phyloP scores from a whole-genome alignment of 2,797 vertebrate genomes.

The Squalus acanthias region DNA sequence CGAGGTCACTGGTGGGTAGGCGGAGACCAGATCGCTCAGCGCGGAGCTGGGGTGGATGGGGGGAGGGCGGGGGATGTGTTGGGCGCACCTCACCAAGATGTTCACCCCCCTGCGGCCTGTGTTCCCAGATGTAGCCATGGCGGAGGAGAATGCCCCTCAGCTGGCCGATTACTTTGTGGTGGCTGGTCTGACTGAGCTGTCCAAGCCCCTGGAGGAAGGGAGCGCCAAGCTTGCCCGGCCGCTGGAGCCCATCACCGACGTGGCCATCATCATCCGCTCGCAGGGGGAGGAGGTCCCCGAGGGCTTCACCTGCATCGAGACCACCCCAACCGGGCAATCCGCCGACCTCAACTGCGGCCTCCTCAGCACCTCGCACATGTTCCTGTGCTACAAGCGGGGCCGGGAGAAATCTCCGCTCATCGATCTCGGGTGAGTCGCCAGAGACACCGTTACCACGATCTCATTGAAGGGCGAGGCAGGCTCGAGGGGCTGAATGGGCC shows the following conservation, averaged over 20 bases:
- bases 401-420: conserved; percentile 79
- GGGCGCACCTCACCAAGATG: too few relatives aligned
- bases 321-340: conserved; percentile 71
- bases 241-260: conserved; percentile 76
- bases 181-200: conserved; percentile 69
- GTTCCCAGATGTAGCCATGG: conserved; percentile 61
- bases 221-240: conserved; percentile 59
- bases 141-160: conserved; percentile 85
- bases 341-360: conserved; percentile 82
- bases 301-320: conserved; percentile 90
- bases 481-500: background rate
- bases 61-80: too few relatives aligned
- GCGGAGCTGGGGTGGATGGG: background rate
- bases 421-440: conserved; percentile 73
- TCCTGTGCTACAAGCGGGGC: conserved; percentile 82
- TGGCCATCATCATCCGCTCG: conserved; percentile 78
- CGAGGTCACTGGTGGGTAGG: too few relatives aligned
- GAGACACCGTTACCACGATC: too few relatives aligned
- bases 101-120: background rate
- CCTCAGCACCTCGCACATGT: conserved; percentile 84
- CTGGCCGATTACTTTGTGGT: conserved; percentile 94
- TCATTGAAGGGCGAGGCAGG: too few relatives aligned
- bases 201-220: conserved; percentile 67
- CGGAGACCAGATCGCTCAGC: too few relatives aligned
- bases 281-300: conserved; percentile 86